Evolutionary conservation across 1,140 invertebrate species (phyloP).

Genomic region (Anoplophora glabripennis): DNA sequence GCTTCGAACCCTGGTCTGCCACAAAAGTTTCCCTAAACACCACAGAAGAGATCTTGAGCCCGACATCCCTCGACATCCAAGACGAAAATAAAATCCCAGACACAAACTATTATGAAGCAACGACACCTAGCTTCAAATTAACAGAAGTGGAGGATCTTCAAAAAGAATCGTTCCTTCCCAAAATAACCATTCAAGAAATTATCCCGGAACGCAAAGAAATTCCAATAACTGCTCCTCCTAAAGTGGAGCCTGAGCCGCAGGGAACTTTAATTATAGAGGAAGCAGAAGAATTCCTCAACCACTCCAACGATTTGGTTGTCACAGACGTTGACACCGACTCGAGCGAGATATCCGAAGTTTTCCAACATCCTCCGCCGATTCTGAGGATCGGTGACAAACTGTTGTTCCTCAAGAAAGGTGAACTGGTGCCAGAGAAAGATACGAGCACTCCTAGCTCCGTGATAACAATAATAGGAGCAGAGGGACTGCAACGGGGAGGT

Average conservation of each 20-base stretch:
- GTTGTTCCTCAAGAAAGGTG: slow-evolving; percentile 46
- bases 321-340: slow-evolving; percentile 46
- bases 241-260: slow-evolving; percentile 31
- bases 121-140: slow-evolving; percentile 4
- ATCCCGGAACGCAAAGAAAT: slow-evolving; percentile 46
- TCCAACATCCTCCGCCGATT: slow-evolving; percentile 47
- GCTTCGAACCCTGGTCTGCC: not conserved
- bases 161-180: slow-evolving; percentile 17
- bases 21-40: not conserved
- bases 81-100: slow-evolving; percentile 27
- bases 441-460: slow-evolving; percentile 44
- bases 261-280: slow-evolving; percentile 38
- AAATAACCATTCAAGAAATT: slow-evolving; percentile 47
- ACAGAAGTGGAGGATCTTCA: slow-evolving; percentile 15
- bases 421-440: slow-evolving; percentile 44
- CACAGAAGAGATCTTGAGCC: not conserved
- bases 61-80: not conserved
- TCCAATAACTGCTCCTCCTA: slow-evolving; percentile 39
- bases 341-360: slow-evolving; percentile 43
- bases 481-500: slow-evolving; percentile 47
- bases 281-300: slow-evolving; percentile 47
- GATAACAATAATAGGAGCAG: slow-evolving; percentile 49
- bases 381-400: slow-evolving; percentile 49
- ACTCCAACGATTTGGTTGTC: slow-evolving; percentile 44
- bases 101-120: slow-evolving; percentile 14